Conservation (phyloP, 2,113 vertebrate species). For the Naja naja region DNA sequence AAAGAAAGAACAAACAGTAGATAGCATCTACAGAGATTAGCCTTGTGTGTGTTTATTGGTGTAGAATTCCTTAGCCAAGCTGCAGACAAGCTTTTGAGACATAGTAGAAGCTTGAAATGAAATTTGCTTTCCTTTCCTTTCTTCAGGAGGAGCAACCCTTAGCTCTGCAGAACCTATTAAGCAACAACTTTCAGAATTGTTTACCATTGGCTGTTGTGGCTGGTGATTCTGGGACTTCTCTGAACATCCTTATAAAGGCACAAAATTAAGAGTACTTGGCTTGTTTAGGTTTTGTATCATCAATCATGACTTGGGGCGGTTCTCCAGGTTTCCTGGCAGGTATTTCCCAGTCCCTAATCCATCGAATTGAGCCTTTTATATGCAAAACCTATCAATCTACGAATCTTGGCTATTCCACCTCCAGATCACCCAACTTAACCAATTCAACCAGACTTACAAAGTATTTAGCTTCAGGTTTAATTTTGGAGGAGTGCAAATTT, state of each 20-base stretch:
- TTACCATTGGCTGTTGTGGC: neutral
- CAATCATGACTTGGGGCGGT: neutral
- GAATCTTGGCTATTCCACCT: neutral
- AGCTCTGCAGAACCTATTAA: neutral
- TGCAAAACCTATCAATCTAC: neutral
- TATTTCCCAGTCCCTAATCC: neutral
- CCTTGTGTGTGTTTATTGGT: neutral
- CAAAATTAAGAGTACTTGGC: neutral
- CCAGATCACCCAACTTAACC: neutral
- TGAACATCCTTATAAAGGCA: neutral
- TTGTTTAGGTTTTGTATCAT: neutral
- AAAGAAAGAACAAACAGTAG: neutral
- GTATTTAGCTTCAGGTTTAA: fast-evolving
- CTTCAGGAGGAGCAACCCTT: neutral
- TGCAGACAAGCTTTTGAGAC: neutral
- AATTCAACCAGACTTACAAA: neutral
- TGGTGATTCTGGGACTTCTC: neutral
- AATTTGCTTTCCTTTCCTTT: neutral
- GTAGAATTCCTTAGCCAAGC: neutral
- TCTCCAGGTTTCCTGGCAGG: neutral
- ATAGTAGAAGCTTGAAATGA: neutral
- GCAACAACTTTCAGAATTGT: neutral
- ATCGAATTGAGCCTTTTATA: neutral
- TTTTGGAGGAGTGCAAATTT: neutral
- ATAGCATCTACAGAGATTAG: neutral